These are phyloP conservation scores for Macaria notata DNA, from an alignment of 2,888 invertebrate genomes.

Conservation along the genomic window DNA sequence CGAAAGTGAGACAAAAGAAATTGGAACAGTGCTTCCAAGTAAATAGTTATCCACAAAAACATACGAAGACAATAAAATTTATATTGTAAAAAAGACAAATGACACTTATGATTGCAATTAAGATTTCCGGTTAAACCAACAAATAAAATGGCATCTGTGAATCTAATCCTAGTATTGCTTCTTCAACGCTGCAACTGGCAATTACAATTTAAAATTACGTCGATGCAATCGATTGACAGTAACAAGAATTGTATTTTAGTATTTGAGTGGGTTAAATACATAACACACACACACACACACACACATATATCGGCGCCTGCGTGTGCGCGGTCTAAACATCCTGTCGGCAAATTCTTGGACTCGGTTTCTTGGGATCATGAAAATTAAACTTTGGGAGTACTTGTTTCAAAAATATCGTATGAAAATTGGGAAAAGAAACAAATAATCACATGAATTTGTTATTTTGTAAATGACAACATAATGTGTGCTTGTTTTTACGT, in stretches of 20 bases:
- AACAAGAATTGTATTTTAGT: constrained; percentile 52
- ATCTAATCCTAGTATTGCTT: constrained; percentile 5
- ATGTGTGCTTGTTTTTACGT: no score
- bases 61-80: constrained; percentile 1
- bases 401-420: no score
- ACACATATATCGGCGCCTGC: constrained; percentile 30
- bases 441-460: no score
- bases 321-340: constrained; percentile 41
- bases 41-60: no score
- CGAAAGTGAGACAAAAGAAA: neutral
- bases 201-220: constrained; percentile 35
- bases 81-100: constrained; percentile 8
- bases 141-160: constrained; percentile 22
- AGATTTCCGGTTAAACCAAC: constrained; percentile 2
- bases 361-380: neutral
- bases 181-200: constrained; percentile 17
- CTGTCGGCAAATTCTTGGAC: constrained; percentile 30
- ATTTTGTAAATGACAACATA: no score
- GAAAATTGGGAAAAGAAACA: no score
- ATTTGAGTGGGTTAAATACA: constrained; percentile 30
- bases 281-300: no score
- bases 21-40: no score
- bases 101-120: constrained; percentile 6
- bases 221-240: constrained; percentile 38
- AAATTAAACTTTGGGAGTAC: no score